phyloP scores from a whole-genome alignment of 2,797 vertebrate species.

The Brotogeris chrysoptera region DNA sequence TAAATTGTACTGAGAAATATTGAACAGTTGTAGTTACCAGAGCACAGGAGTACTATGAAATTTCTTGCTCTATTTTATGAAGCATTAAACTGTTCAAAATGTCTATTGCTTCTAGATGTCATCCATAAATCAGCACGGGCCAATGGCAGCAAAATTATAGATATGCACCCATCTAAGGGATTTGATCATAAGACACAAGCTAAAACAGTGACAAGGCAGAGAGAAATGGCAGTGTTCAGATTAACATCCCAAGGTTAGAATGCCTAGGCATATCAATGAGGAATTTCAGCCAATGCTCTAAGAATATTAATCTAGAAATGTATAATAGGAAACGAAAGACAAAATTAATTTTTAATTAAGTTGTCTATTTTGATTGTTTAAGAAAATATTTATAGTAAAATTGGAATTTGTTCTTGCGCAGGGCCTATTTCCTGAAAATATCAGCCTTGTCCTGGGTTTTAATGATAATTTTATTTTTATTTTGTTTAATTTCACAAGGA shows the following conservation, averaged over 20 bases:
- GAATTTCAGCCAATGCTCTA: constrained; percentile 56
- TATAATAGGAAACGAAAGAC: constrained; percentile 60
- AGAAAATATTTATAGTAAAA: constrained; percentile 40
- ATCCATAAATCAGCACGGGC: constrained; percentile 67
- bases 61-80: constrained; percentile 58
- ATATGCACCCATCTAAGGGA: constrained; percentile 66
- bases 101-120: constrained; percentile 64
- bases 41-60: not conserved
- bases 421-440: not conserved
- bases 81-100: constrained; percentile 70
- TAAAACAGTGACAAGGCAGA: constrained; percentile 75
- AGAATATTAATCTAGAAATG: constrained; percentile 62
- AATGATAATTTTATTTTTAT: not conserved
- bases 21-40: constrained; percentile 22
- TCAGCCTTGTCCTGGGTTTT: not conserved
- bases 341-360: constrained; percentile 76
- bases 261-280: constrained; percentile 79
- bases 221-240: constrained; percentile 79
- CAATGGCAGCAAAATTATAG: constrained; percentile 72
- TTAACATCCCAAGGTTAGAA: constrained; percentile 82
- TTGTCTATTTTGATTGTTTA: constrained; percentile 74
- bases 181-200: constrained; percentile 76
- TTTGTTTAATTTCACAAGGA: not conserved
- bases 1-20: not conserved
- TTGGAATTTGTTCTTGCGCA: not conserved